A percentile compares a stretch with the other conserved stretches of the same genome.
These are phyloP conservation scores for Bellardia bayeri DNA, from an alignment of 2,888 invertebrate genomes.

Conservation along the genomic window DNA sequence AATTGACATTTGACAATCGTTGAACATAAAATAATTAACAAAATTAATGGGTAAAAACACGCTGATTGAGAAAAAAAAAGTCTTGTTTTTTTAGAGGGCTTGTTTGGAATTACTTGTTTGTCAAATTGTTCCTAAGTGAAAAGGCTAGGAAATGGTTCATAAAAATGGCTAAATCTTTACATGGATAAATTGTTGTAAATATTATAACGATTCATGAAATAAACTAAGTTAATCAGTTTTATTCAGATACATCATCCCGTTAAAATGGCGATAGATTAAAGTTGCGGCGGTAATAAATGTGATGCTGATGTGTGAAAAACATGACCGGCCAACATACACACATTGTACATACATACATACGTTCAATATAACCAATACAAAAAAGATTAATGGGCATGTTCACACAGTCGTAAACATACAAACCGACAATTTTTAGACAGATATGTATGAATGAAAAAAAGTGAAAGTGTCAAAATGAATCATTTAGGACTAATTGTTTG, in stretches of 20 bases:
- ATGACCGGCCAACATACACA: neutral
- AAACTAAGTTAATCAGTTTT: neutral
- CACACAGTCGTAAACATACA: neutral
- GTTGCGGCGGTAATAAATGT: neutral
- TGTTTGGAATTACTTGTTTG: neutral
- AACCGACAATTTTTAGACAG: neutral
- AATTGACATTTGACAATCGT: slow-evolving; percentile 48
- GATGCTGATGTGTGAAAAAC: slow-evolving; percentile 30
- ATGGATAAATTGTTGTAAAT: neutral
- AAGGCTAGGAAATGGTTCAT: neutral
- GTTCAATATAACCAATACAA: neutral
- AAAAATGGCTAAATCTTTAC: neutral
- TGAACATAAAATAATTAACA: slow-evolving; percentile 39
- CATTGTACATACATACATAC: neutral
- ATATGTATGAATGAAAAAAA: slow-evolving; percentile 41
- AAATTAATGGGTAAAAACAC: slow-evolving; percentile 1
- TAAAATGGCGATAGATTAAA: neutral
- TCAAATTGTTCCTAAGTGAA: neutral
- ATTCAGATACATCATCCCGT: neutral
- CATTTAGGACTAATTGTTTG: slow-evolving; percentile 25
- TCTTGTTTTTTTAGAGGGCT: too few relatives aligned
- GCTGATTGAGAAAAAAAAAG: neutral
- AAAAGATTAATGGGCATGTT: slow-evolving; percentile 2
- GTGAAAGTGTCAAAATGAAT: slow-evolving; percentile 64
- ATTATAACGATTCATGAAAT: neutral